phyloP scores from a whole-genome alignment of 2,888 invertebrate species.

The Chrysopilus asiliformis region DNA sequence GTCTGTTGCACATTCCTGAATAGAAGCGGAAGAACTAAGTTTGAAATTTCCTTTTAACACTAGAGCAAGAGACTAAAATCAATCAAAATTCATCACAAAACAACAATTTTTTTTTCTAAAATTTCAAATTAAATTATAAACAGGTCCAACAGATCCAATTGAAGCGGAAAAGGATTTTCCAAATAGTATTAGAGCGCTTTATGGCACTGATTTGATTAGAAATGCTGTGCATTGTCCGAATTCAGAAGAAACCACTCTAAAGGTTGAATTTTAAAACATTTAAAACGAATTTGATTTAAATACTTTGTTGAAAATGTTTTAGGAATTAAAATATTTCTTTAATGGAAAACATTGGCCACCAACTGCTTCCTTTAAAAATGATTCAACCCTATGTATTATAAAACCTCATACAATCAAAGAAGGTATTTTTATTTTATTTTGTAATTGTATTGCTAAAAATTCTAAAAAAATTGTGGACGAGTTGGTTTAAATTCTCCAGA shows the following conservation, averaged over 20 bases:
- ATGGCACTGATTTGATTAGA: constrained; percentile 50
- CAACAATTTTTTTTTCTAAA: too few relatives aligned
- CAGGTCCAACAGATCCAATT: constrained; percentile 47
- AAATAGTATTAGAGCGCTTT: constrained; percentile 48
- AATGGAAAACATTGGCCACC: constrained; percentile 40
- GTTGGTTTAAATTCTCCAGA: too few relatives aligned
- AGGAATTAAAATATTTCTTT: constrained; percentile 48
- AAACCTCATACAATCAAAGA: constrained; percentile 81
- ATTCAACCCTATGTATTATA: constrained; percentile 68
- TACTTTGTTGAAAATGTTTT: constrained; percentile 17
- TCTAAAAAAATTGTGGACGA: too few relatives aligned
- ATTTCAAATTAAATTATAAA: too few relatives aligned
- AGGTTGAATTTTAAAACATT: too few relatives aligned
- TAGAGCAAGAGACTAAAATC: too few relatives aligned
- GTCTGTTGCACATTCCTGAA: too few relatives aligned
- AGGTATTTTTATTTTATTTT: constrained; percentile 36
- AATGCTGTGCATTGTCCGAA: constrained; percentile 59
- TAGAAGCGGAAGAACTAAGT: too few relatives aligned
- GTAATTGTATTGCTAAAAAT: constrained; percentile 1
- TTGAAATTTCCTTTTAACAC: too few relatives aligned
- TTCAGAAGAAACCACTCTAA: too few relatives aligned
- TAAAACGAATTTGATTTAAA: too few relatives aligned
- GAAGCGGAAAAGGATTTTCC: constrained; percentile 43
- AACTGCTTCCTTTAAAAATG: constrained; percentile 45
- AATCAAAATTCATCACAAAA: too few relatives aligned